Conservation (phyloP, 2,888 invertebrate genomes). For the Pseudolycoriella hygida region DNA sequence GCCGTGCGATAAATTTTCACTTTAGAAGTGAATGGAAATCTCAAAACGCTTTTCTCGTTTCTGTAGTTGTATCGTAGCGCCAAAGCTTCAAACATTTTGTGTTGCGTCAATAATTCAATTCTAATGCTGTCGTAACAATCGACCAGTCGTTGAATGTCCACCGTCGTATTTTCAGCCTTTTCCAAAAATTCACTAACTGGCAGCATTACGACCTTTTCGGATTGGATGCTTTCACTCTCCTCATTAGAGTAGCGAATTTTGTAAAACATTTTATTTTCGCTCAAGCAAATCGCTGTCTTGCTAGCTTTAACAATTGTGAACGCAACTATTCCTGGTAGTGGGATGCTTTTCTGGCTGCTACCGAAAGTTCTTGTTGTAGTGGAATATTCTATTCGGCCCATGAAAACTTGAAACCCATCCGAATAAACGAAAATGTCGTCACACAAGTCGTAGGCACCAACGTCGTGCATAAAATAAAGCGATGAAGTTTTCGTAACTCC, state of each 20-base stretch:
- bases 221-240: neutral
- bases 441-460: neutral
- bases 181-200: neutral
- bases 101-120: neutral
- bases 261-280: conserved; percentile 3
- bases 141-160: neutral
- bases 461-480: neutral
- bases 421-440: conserved; percentile 2
- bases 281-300: neutral
- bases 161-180: neutral
- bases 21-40: neutral
- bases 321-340: neutral
- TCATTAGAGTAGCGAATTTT: neutral
- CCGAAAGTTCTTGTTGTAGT: neutral
- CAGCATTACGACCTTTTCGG: neutral
- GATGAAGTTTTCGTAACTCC: neutral
- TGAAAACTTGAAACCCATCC: neutral
- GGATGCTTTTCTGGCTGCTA: neutral
- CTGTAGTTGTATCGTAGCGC: neutral
- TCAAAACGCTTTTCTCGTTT: neutral
- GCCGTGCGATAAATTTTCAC: neutral
- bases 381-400: neutral
- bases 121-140: neutral
- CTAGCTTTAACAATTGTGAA: neutral
- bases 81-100: neutral